A percentile compares a stretch with the other conserved stretches of the same genome.
phyloP scores from a whole-genome alignment of 2,113 vertebrate species.

The Periophthalmodon schlosseri region DNA sequence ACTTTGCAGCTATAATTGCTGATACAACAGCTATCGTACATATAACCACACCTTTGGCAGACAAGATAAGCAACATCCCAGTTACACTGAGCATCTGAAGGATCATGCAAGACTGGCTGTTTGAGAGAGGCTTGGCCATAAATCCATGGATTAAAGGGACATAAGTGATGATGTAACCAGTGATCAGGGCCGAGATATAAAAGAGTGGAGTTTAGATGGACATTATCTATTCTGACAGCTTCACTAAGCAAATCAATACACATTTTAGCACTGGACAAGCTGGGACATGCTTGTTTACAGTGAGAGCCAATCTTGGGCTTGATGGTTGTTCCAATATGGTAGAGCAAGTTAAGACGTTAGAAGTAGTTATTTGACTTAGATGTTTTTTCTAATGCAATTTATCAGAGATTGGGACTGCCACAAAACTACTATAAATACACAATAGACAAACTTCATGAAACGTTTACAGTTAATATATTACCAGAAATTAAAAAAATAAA shows the following conservation, averaged over 20 bases:
- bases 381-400: no score
- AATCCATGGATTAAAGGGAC: conserved; percentile 5
- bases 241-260: not conserved
- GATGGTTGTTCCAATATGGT: not conserved
- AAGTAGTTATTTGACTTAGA: no score
- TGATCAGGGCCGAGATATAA: not conserved
- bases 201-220: not conserved
- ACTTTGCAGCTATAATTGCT: no score
- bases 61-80: no score
- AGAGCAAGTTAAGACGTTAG: no score
- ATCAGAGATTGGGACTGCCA: no score
- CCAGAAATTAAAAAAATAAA: no score
- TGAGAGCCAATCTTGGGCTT: not conserved
- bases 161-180: conserved; percentile 4
- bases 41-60: no score
- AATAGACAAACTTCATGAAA: no score
- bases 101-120: not conserved
- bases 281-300: not conserved
- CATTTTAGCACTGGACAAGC: not conserved
- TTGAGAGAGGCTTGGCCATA: conserved; percentile 9
- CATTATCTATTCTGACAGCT: not conserved
- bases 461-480: no score
- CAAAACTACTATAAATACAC: no score
- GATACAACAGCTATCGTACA: no score
- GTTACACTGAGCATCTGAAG: not conserved